Evolutionary conservation across 2,113 vertebrate genomes (phyloP).

Genomic region (Tauraco erythrolophus): DNA sequence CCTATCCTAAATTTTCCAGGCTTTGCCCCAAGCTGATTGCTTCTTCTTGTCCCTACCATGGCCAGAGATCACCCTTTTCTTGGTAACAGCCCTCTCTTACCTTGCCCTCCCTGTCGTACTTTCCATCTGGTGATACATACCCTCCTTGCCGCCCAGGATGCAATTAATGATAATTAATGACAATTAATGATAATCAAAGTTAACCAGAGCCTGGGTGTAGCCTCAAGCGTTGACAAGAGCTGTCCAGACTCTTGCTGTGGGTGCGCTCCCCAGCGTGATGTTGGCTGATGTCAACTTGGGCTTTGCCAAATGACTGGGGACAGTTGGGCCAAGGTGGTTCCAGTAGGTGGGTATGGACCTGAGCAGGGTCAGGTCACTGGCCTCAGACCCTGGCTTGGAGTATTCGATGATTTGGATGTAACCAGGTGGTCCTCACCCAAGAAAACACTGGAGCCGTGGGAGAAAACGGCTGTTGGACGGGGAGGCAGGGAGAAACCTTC

Average conservation of each 20-base stretch:
- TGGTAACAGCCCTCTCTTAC: neutral
- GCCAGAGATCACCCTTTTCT: neutral
- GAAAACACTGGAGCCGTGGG: neutral
- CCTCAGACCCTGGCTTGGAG: neutral
- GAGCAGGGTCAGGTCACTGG: neutral
- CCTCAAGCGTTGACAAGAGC: neutral
- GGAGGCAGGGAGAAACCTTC: neutral
- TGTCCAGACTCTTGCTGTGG: neutral
- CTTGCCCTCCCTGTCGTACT: accelerated
- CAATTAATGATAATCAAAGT: neutral
- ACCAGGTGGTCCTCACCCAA: neutral
- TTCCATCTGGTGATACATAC: neutral
- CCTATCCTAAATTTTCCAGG: neutral
- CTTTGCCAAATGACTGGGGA: neutral
- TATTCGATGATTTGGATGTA: neutral
- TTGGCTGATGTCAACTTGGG: neutral
- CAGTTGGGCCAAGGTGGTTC: neutral
- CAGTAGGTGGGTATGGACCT: neutral
- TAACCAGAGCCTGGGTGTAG: neutral
- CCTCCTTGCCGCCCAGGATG: neutral
- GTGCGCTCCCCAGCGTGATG: neutral
- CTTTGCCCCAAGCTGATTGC: neutral
- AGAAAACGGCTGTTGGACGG: neutral
- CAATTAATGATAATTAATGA: neutral
- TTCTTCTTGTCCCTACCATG: neutral